These are phyloP conservation scores for Holocentrus rufus DNA, from an alignment of 2,797 vertebrate species.

Conservation along the genomic window DNA sequence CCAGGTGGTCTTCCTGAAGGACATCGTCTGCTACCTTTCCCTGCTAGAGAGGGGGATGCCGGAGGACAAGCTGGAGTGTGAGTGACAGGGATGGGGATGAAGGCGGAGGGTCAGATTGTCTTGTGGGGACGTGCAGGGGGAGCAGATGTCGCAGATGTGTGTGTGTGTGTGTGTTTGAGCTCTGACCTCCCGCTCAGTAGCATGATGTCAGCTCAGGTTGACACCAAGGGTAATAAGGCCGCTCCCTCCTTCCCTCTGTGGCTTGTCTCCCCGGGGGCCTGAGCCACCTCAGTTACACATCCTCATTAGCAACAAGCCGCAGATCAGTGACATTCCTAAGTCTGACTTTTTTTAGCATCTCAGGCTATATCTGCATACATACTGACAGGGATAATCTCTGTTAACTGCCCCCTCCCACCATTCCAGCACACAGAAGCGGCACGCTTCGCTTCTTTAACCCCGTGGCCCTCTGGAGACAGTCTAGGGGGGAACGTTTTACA, in stretches of 20 bases:
- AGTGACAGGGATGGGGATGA: conserved; percentile 71
- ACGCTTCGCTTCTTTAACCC: conserved; percentile 31
- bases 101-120: conserved; percentile 16
- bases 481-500: conserved; percentile 15
- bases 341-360: conserved; percentile 47
- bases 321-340: conserved; percentile 45
- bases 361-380: conserved; percentile 39
- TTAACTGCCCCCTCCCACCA: conserved; percentile 29
- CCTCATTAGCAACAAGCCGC: conserved; percentile 15
- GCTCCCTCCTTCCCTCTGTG: conserved; percentile 10
- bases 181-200: conserved; percentile 1
- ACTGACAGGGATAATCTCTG: conserved; percentile 56
- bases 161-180: too few relatives aligned
- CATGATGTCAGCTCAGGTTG: conserved; percentile 23
- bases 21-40: conserved; percentile 95
- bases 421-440: conserved; percentile 20
- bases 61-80: conserved; percentile 96
- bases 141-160: conserved; percentile 22
- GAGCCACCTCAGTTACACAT: conserved; percentile 7
- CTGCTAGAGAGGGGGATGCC: conserved; percentile 91
- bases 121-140: background rate
- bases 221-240: conserved; percentile 34
- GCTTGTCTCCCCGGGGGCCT: conserved; percentile 18
- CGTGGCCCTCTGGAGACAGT: conserved; percentile 18
- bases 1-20: conserved; percentile 91